Percentiles rank a stretch among this genome's conserved stretches.
phyloP scores from a whole-genome alignment of 2,888 invertebrate genomes.

The Limnephilus marmoratus region DNA sequence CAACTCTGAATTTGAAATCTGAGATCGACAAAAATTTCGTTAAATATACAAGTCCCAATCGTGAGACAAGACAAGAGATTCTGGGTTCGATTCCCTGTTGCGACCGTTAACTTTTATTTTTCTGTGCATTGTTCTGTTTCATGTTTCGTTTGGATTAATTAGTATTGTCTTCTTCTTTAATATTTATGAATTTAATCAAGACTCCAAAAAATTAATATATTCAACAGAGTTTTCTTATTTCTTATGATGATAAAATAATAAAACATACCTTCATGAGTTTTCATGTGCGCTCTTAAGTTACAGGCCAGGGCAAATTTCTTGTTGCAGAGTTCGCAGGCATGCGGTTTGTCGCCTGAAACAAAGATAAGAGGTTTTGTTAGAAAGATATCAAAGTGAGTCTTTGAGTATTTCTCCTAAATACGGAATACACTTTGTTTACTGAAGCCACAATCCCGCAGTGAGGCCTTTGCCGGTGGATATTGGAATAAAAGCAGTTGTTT shows the following conservation, averaged over 20 bases:
- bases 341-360: conserved; percentile 84
- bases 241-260: background rate
- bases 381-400: background rate
- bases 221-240: no score
- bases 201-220: no score
- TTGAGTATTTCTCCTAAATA: background rate
- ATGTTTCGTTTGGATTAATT: no score
- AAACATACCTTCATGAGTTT: conserved; percentile 83
- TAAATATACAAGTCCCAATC: no score
- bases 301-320: conserved; percentile 86
- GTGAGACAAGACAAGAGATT: no score
- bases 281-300: conserved; percentile 84
- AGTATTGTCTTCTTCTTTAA: no score
- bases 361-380: conserved; percentile 63
- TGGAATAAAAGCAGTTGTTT: background rate
- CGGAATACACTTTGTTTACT: background rate
- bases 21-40: no score
- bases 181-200: no score
- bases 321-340: conserved; percentile 83
- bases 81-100: no score
- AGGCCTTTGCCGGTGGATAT: background rate
- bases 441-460: background rate
- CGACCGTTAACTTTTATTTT: no score
- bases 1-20: no score
- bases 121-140: no score